phyloP scores from a whole-genome alignment of 2,113 vertebrate genomes.

The Macquaria australasica region DNA sequence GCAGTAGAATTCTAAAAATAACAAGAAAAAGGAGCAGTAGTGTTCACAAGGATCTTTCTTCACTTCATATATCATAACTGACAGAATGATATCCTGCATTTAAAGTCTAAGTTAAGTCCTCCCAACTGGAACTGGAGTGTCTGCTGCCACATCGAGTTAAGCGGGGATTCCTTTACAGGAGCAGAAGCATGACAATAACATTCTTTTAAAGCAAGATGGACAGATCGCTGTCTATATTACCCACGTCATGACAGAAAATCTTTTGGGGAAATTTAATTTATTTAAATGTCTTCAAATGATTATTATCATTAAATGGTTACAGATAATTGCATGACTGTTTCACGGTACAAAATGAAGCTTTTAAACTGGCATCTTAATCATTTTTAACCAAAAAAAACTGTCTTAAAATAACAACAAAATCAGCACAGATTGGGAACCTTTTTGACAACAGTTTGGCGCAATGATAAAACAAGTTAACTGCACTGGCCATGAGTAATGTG shows the following conservation, averaged over 20 bases:
- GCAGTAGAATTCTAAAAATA: slow-evolving; percentile 65
- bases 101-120: slow-evolving; percentile 78
- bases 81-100: slow-evolving; percentile 79
- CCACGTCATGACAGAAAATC: not conserved
- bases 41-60: slow-evolving; percentile 58
- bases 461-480: slow-evolving; percentile 67
- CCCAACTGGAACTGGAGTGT: slow-evolving; percentile 65
- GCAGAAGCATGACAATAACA: slow-evolving; percentile 36
- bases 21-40: slow-evolving; percentile 66
- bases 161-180: slow-evolving; percentile 63
- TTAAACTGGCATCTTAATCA: not conserved
- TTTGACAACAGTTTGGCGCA: slow-evolving; percentile 54
- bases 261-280: not conserved
- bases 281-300: not conserved
- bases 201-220: slow-evolving; percentile 35
- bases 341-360: slow-evolving; percentile 21
- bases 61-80: slow-evolving; percentile 81
- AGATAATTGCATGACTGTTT: not conserved
- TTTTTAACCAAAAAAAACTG: slow-evolving; percentile 10
- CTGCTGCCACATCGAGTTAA: slow-evolving; percentile 75
- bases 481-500: slow-evolving; percentile 61
- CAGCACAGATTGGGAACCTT: slow-evolving; percentile 12
- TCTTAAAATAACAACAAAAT: slow-evolving; percentile 12
- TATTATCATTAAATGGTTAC: not conserved
- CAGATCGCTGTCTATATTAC: slow-evolving; percentile 15